phyloP scores from a whole-genome alignment of 2,888 invertebrate species.

The Calliopum simillimum region DNA sequence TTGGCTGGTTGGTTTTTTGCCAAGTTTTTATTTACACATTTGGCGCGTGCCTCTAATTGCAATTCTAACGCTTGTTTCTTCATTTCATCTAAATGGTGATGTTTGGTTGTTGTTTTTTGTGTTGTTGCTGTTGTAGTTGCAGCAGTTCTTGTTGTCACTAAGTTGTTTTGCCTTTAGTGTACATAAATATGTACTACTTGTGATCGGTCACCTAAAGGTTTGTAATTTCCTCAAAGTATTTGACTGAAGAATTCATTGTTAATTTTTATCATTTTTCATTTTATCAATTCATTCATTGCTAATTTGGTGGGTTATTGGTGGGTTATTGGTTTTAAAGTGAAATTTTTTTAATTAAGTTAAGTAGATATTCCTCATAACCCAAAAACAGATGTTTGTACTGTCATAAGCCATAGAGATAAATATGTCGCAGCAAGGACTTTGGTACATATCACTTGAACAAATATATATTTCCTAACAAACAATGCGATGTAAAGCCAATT shows the following conservation, averaged over 20 bases:
- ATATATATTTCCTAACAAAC: too few relatives aligned
- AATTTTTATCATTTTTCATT: not conserved
- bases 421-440: too few relatives aligned
- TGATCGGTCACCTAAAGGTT: not conserved
- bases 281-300: too few relatives aligned
- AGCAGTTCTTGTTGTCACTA: slow-evolving; percentile 5
- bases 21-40: slow-evolving; percentile 22
- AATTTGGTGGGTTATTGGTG: too few relatives aligned
- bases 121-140: slow-evolving; percentile 11
- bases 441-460: too few relatives aligned
- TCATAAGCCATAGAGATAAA: too few relatives aligned
- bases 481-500: too few relatives aligned
- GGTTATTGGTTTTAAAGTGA: too few relatives aligned
- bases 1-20: not conserved
- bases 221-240: not conserved
- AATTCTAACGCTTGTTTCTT: slow-evolving; percentile 31
- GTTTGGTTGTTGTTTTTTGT: not conserved
- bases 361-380: too few relatives aligned
- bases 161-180: slow-evolving; percentile 18
- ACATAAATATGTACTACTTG: too few relatives aligned
- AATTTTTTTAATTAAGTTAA: too few relatives aligned
- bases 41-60: slow-evolving; percentile 39
- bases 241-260: not conserved
- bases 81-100: slow-evolving; percentile 25
- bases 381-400: too few relatives aligned